Conservation (phyloP, 2,113 vertebrate species). For the Gallinago undulata region DNA sequence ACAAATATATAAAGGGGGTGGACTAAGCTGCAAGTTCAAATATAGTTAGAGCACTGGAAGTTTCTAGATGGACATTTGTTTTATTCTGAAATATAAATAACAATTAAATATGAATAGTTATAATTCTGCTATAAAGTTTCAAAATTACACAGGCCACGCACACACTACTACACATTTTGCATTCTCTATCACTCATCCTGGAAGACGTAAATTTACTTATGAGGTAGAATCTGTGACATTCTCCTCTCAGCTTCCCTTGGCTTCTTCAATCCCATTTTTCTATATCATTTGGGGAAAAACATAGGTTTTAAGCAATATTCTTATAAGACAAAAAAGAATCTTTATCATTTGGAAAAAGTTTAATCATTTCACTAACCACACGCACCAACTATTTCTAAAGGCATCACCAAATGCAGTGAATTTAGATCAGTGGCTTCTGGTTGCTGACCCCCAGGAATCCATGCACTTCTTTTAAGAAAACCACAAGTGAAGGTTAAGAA, state of each 20-base stretch:
- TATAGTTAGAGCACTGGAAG: not conserved
- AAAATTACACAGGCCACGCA: not conserved
- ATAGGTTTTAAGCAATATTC: not conserved
- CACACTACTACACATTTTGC: not conserved
- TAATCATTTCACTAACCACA: not conserved
- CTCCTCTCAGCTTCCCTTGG: not conserved
- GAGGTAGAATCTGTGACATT: not conserved
- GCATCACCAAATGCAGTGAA: not conserved
- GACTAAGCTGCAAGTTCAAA: not conserved
- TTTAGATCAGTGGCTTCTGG: not conserved
- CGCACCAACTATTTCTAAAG: not conserved
- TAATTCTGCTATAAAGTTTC: not conserved
- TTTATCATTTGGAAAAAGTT: not conserved
- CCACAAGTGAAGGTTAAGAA: not conserved
- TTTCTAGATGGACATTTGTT: not conserved
- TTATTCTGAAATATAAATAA: not conserved
- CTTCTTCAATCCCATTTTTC: not conserved
- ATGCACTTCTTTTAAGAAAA: not conserved
- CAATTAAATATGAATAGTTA: not conserved
- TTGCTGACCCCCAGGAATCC: not conserved
- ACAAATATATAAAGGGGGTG: not conserved
- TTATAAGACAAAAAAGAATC: not conserved
- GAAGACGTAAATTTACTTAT: not conserved
- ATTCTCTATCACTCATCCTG: not conserved
- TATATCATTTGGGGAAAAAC: not conserved